Evolutionary conservation across 2,113 vertebrate genomes (phyloP), one percentile per base, ranked within the genome.

Genomic region (Leuciscus idus): DNA sequence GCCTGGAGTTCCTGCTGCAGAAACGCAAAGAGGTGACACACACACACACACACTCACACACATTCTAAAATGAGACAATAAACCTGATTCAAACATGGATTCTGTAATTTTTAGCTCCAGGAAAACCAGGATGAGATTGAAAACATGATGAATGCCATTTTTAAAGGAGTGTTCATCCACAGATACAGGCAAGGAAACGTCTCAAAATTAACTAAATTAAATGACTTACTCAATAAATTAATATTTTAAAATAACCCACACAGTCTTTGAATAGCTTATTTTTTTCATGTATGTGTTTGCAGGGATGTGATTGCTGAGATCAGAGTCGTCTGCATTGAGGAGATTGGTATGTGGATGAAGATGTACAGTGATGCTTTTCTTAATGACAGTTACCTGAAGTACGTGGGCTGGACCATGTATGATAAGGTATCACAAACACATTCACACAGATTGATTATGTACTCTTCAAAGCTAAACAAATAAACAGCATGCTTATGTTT

Each of bases 101-200:
- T 80, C 10, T 91, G 13, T 57, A 91, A 68, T 83, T 96, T 95
- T 88, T 94, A 99, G 98, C 97, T 99, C 92, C 98, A 99, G 93
- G 98, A 99, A 95, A 99, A 99, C 94, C 98, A 99, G 91, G 98
- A 99, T 90, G 98, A 99, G 95, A 99, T 99, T 94, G 98, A 99
- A 94, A 99, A 99, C 93, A 99, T 99, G 98, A 99, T 99, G 98
- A 99, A 99, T 92, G 98, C 98, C 88, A 99, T 99, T 95, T 99
- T 99, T 95, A 99, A 99, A 95, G 98, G 98, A 90, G 98, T 99
- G 89, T 99, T 99, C 94, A 97, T 99, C 92, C 98, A 99, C 92
- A 94, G 98, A 96, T 99, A 99, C 91, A 94, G 98, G 98, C 99
- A 95, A 90, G 95, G 90, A 23, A 17, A 48, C 7, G 19, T 39